Conservation (phyloP, 2,888 invertebrate species). For the Mythimna ferrago region DNA sequence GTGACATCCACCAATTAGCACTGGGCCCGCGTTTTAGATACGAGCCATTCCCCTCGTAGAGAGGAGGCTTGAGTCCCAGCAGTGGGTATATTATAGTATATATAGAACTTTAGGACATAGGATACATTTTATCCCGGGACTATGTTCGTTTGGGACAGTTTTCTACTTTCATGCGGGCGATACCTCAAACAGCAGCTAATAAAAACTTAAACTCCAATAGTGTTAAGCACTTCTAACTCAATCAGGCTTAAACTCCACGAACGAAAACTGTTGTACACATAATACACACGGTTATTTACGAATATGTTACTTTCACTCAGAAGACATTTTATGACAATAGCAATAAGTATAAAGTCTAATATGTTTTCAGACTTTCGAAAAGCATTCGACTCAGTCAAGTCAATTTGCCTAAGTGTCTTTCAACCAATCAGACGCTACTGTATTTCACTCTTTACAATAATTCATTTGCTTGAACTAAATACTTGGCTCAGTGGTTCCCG, state of each 20-base stretch:
- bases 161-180: no score
- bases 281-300: background rate
- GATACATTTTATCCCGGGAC: no score
- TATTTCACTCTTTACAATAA: background rate
- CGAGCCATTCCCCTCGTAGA: no score
- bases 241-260: background rate
- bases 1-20: no score
- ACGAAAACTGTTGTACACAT: background rate
- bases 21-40: no score
- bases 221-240: background rate
- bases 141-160: no score
- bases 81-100: no score
- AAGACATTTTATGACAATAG: background rate
- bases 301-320: conserved; percentile 30
- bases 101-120: no score
- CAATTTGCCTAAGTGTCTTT: background rate
- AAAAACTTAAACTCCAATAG: background rate
- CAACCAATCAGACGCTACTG: background rate
- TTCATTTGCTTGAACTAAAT: background rate
- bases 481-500: no score
- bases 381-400: conserved; percentile 8
- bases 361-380: conserved; percentile 27
- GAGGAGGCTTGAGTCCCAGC: no score
- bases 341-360: background rate
- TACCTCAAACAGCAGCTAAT: no score